These are phyloP conservation scores for Sarotherodon lohbergeri DNA, from an alignment of 2,113 vertebrate genomes.

Conservation along the genomic window DNA sequence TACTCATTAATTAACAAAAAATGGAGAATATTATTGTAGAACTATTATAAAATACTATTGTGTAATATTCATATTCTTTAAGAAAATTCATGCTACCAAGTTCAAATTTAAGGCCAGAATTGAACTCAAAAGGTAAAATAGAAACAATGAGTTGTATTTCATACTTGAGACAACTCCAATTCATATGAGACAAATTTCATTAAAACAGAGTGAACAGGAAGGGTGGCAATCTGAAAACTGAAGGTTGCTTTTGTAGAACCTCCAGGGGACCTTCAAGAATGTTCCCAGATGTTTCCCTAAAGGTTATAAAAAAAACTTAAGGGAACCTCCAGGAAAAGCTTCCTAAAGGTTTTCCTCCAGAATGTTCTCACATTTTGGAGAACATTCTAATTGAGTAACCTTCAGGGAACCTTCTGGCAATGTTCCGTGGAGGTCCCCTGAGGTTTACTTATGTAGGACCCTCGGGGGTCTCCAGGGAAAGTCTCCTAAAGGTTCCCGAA, in stretches of 20 bases:
- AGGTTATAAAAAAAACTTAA: not conserved
- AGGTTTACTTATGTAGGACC: no score
- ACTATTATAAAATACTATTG: not conserved
- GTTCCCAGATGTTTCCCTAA: not conserved
- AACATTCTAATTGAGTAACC: not conserved
- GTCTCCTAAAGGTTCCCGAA: rapidly evolving
- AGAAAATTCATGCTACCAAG: not conserved
- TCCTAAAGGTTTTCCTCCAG: rapidly evolving
- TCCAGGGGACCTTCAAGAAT: not conserved
- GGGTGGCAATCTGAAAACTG: not conserved
- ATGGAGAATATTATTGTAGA: not conserved
- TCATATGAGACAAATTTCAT: not conserved
- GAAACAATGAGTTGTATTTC: not conserved
- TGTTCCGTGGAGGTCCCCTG: no score
- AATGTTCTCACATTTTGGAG: not conserved
- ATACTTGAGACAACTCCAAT: not conserved
- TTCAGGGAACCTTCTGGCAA: no score
- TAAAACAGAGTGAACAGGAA: not conserved
- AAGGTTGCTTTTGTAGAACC: not conserved
- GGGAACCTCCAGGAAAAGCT: rapidly evolving
- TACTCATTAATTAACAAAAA: not conserved
- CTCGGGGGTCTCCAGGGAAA: rapidly evolving
- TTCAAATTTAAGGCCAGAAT: not conserved
- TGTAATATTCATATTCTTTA: not conserved
- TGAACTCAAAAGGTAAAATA: not conserved